Evolutionary conservation across 2,113 vertebrate genomes (phyloP).

Genomic region (Benitochromis conjunctus): DNA sequence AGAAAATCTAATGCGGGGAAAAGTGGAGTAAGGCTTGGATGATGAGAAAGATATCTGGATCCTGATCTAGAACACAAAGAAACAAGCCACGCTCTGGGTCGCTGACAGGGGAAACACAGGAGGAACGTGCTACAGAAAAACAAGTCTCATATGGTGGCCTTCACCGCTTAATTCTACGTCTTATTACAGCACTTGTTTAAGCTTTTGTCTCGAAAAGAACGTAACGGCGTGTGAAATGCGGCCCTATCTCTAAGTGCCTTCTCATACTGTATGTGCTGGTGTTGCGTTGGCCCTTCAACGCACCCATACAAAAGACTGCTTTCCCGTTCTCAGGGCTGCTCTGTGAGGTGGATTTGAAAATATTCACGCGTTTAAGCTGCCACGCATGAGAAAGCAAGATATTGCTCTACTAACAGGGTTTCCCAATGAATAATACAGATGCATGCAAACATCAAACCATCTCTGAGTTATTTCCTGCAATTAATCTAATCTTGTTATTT

Average conservation of each 20-base stretch:
- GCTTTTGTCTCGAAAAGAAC: conserved; percentile 54
- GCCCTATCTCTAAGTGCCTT: conserved; percentile 68
- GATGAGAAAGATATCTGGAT: conserved; percentile 64
- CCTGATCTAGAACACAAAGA: conserved; percentile 55
- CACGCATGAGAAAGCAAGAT: conserved; percentile 63
- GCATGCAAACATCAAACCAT: conserved; percentile 66
- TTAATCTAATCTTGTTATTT: conserved; percentile 71
- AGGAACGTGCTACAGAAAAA: conserved; percentile 50
- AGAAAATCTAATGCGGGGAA: conserved; percentile 62
- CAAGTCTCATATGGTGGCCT: conserved; percentile 21
- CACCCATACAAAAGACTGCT: conserved; percentile 27
- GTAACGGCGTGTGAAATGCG: conserved; percentile 62
- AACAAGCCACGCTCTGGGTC: conserved; percentile 51
- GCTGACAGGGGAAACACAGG: conserved; percentile 39
- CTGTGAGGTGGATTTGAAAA: conserved; percentile 65
- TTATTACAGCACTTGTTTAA: conserved; percentile 71
- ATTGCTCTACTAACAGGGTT: conserved; percentile 58
- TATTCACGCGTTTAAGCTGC: conserved; percentile 65
- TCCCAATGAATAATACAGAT: conserved; percentile 54
- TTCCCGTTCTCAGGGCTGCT: conserved; percentile 44
- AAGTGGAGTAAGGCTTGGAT: conserved; percentile 66
- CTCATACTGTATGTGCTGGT: conserved; percentile 41
- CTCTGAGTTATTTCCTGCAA: conserved; percentile 72
- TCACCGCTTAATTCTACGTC: conserved; percentile 7
- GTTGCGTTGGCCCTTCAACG: conserved; percentile 33